These are phyloP conservation scores for Amphiduros pacificus DNA, from an alignment of 2,888 invertebrate species.

Conservation along the genomic window DNA sequence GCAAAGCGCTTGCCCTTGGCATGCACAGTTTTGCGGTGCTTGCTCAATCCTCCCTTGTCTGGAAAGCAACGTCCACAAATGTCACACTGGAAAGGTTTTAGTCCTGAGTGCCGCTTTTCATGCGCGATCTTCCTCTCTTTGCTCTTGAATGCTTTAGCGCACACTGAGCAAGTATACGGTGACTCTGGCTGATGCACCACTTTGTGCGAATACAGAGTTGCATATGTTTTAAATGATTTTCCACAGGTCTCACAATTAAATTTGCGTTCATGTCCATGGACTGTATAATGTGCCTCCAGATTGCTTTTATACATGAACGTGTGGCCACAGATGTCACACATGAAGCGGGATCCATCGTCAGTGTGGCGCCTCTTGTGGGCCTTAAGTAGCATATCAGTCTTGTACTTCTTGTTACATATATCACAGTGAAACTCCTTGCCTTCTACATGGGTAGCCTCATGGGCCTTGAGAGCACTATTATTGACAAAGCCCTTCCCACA, in stretches of 20 bases:
- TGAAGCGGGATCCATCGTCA: slow-evolving; percentile 30
- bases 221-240: slow-evolving; percentile 49
- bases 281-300: slow-evolving; percentile 48
- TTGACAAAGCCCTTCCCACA: slow-evolving; percentile 48
- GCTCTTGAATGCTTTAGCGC: slow-evolving; percentile 42
- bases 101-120: slow-evolving; percentile 35
- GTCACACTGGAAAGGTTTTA: slow-evolving; percentile 36
- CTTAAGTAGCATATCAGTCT: slow-evolving; percentile 41
- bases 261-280: slow-evolving; percentile 42
- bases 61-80: slow-evolving; percentile 39
- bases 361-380: slow-evolving; percentile 44
- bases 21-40: slow-evolving; percentile 50
- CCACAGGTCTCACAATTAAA: slow-evolving; percentile 42
- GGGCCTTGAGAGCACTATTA: slow-evolving; percentile 23
- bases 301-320: slow-evolving; percentile 45
- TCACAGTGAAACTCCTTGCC: slow-evolving; percentile 38
- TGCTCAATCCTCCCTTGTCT: slow-evolving; percentile 50
- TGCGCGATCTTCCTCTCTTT: slow-evolving; percentile 32
- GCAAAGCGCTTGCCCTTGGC: slow-evolving; percentile 40
- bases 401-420: slow-evolving; percentile 45
- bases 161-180: slow-evolving; percentile 40
- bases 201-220: slow-evolving; percentile 46
- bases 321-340: slow-evolving; percentile 30
- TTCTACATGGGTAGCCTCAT: slow-evolving; percentile 22
- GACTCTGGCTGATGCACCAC: slow-evolving; percentile 42